A percentile compares a stretch with the other conserved stretches of the same genome.
These are phyloP conservation scores for Ypsolopha scabrella DNA, from an alignment of 2,888 invertebrate species.

Conservation along the genomic window DNA sequence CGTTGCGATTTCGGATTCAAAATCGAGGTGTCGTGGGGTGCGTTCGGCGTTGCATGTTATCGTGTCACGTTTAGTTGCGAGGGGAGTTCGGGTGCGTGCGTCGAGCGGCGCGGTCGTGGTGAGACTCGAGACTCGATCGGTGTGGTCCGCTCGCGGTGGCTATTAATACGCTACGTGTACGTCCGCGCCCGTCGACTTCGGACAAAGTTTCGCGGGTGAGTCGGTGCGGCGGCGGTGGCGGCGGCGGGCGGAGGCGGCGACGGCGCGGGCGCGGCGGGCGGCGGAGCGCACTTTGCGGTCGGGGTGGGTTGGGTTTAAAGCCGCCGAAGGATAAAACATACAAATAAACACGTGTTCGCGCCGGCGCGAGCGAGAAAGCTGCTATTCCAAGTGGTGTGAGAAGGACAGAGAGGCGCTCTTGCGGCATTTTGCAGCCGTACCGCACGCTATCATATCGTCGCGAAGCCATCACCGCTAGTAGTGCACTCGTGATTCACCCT, in stretches of 20 bases:
- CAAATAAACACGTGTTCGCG: slow-evolving; percentile 74
- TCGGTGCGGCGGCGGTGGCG: slow-evolving; percentile 54
- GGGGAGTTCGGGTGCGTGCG: slow-evolving; percentile 38
- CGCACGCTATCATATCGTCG: slow-evolving; percentile 24
- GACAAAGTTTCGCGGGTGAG: slow-evolving; percentile 66
- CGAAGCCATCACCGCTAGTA: neutral
- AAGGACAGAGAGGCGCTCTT: slow-evolving; percentile 43
- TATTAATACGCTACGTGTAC: slow-evolving; percentile 62
- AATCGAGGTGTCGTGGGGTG: slow-evolving; percentile 8
- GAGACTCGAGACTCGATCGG: slow-evolving; percentile 28
- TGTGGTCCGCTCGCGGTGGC: slow-evolving; percentile 37
- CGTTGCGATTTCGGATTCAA: slow-evolving; percentile 12
- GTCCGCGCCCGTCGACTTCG: slow-evolving; percentile 68
- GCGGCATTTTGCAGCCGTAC: slow-evolving; percentile 64
- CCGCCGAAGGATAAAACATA: slow-evolving; percentile 75
- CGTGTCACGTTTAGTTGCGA: slow-evolving; percentile 12
- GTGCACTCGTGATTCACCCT: neutral
- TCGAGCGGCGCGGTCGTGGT: slow-evolving; percentile 30
- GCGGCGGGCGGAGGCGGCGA: slow-evolving; percentile 60
- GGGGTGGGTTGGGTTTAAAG: slow-evolving; percentile 76
- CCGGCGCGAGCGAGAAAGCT: slow-evolving; percentile 69
- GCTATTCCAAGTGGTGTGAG: slow-evolving; percentile 20
- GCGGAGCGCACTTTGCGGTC: slow-evolving; percentile 75
- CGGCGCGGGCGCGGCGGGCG: slow-evolving; percentile 69
- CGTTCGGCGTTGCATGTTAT: too few relatives aligned